Evolutionary conservation across 2,888 invertebrate species (phyloP).

Genomic region (Andrena trimmerana): DNA sequence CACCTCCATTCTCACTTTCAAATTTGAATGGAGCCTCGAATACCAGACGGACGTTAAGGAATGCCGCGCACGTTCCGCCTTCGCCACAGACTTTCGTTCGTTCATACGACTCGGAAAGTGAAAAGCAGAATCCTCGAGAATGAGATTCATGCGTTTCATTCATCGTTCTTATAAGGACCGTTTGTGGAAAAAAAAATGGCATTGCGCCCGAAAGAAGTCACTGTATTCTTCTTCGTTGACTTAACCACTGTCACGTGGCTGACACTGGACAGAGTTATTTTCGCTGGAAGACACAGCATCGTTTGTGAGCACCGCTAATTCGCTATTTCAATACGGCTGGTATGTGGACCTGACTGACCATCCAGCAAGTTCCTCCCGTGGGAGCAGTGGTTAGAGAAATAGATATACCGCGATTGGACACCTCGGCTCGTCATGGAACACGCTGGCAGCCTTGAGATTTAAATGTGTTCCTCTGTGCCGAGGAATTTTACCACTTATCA

Average conservation of each 20-base stretch:
- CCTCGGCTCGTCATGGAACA: not conserved
- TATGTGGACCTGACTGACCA: not conserved
- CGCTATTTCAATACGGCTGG: not conserved
- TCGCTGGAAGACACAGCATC: not conserved
- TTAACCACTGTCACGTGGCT: too few relatives aligned
- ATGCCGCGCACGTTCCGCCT: slow-evolving; percentile 50
- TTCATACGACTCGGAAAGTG: slow-evolving; percentile 39
- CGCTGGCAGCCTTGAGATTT: slow-evolving; percentile 8
- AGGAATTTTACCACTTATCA: slow-evolving; percentile 7
- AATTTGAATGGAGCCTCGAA: slow-evolving; percentile 47
- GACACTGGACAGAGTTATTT: not conserved
- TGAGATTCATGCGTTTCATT: slow-evolving; percentile 14
- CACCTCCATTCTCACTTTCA: slow-evolving; percentile 48
- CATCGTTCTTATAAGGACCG: not conserved
- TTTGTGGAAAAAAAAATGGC: not conserved
- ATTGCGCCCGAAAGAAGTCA: too few relatives aligned
- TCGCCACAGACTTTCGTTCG: slow-evolving; percentile 37
- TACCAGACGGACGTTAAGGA: slow-evolving; percentile 2
- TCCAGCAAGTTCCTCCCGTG: slow-evolving; percentile 4
- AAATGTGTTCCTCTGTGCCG: not conserved
- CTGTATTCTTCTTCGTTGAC: too few relatives aligned
- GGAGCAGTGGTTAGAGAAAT: not conserved
- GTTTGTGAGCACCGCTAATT: not conserved
- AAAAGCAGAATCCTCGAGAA: slow-evolving; percentile 27
- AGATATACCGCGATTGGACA: slow-evolving; percentile 42